Base-by-base conservation (phyloP, 2,888 invertebrate genomes). In the Ochropleura plecta region DNA sequence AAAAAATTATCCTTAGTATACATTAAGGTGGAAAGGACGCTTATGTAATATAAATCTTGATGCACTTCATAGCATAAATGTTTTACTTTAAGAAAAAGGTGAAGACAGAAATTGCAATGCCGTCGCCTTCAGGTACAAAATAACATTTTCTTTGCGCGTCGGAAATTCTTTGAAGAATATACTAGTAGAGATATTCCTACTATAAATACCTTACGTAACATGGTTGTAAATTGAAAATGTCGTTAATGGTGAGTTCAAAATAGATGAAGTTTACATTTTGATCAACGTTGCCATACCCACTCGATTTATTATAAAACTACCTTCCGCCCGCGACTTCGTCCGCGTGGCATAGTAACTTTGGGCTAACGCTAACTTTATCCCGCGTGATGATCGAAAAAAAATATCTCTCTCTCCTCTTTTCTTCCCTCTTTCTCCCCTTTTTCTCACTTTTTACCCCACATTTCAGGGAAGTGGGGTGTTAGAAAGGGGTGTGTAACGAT, bases 61-160 rank as follows among this genome's bases (percentile, higher is more conserved):
- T 65, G 64, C 60, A 65, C 5, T 40, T 40, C 49, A 14, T n/a
- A 65, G 59, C 59, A 69, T 83, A 64, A 71, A 68, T 68, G 59
- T 70, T 72, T 70, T 67, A 63, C 70, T 63, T 64, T 79, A 46
- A 73, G 48, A 83, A 73, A 66, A 70, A 70, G 18, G 40, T 67
- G 42, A 66, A 57, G 66, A 63, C 62, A 55, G 66, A 73, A 70
- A 79, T 79, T 81, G 84, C 81, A 18, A n/a, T 20, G 62, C 60
- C 46, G 67, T 66, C 71, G 42, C 53, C 30, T 20, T 65, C 79
- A 60, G 49, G 72, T 68, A 78, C 51, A 48, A 83, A 81, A 73
- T 67, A 79, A 67, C 40, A 74, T 80, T 83, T 79, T 79, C 80
- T 83, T 73, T 70, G 46, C 65, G 8, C 42, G 20, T 16, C 3